phyloP scores from a whole-genome alignment of 2,888 invertebrate species.

The Drosophila pullipes region DNA sequence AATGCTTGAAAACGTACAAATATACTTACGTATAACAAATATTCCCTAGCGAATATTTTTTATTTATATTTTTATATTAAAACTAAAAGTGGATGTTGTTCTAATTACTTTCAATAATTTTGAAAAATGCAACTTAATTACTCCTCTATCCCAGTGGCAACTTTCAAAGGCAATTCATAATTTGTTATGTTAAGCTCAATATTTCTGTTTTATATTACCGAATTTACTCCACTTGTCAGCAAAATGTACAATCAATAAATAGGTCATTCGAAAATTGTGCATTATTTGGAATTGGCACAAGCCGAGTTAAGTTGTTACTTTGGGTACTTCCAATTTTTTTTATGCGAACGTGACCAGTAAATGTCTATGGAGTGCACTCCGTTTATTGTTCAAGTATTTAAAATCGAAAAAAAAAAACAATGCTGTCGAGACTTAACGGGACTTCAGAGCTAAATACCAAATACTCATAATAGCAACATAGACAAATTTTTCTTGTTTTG shows the following conservation, averaged over 20 bases:
- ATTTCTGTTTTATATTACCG: slow-evolving; percentile 40
- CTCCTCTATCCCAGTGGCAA: neutral
- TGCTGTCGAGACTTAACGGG: slow-evolving; percentile 26
- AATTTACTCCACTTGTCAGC: slow-evolving; percentile 29
- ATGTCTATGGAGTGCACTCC: slow-evolving; percentile 28
- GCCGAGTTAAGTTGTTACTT: slow-evolving; percentile 13
- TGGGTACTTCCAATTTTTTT: slow-evolving; percentile 22
- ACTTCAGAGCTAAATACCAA: slow-evolving; percentile 6
- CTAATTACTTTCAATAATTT: slow-evolving; percentile 27
- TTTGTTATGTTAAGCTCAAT: slow-evolving; percentile 52
- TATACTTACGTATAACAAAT: slow-evolving; percentile 29
- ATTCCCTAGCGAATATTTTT: slow-evolving; percentile 18
- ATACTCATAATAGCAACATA: neutral
- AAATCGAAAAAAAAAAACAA: slow-evolving; percentile 27
- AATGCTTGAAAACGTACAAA: slow-evolving; percentile 29
- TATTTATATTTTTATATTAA: slow-evolving; percentile 2
- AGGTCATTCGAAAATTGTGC: slow-evolving; percentile 22
- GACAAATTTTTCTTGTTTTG: neutral
- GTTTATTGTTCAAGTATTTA: slow-evolving; percentile 46
- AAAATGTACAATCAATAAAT: slow-evolving; percentile 37
- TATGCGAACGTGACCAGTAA: slow-evolving; percentile 50
- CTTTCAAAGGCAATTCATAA: slow-evolving; percentile 45
- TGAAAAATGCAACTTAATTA: slow-evolving; percentile 52
- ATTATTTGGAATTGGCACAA: slow-evolving; percentile 43
- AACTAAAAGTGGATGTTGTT: slow-evolving; percentile 14